phyloP scores from a whole-genome alignment of 2,797 vertebrate genomes.

The Dermochelys coriacea region DNA sequence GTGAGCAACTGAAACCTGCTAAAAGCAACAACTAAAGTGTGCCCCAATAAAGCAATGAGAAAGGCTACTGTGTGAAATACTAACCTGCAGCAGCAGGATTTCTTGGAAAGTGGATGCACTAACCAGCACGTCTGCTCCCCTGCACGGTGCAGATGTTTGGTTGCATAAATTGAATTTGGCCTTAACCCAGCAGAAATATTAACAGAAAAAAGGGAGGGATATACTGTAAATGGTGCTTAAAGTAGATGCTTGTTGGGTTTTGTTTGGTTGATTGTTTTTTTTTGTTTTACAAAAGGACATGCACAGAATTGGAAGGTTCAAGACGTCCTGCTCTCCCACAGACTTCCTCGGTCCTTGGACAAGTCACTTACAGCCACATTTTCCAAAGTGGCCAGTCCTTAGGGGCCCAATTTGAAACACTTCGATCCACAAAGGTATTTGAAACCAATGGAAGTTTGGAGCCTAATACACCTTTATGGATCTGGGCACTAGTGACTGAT shows the following conservation, averaged over 20 bases:
- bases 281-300: neutral
- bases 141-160: neutral
- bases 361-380: neutral
- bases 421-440: neutral
- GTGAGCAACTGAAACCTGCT: accelerated
- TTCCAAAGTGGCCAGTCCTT: neutral
- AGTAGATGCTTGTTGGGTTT: neutral
- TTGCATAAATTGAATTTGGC: neutral
- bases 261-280: neutral
- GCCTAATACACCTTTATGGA: neutral
- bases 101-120: neutral
- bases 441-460: neutral
- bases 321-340: neutral
- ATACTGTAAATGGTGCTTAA: neutral
- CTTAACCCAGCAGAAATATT: neutral
- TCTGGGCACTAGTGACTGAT: neutral
- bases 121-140: neutral
- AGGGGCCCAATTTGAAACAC: neutral
- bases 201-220: neutral
- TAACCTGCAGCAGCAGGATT: neutral
- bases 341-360: neutral
- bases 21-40: neutral
- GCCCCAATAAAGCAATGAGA: neutral
- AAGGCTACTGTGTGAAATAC: neutral
- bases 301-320: neutral